phyloP scores from a whole-genome alignment of 2,797 vertebrate genomes.

The Gymnoscopelus microlampas region DNA sequence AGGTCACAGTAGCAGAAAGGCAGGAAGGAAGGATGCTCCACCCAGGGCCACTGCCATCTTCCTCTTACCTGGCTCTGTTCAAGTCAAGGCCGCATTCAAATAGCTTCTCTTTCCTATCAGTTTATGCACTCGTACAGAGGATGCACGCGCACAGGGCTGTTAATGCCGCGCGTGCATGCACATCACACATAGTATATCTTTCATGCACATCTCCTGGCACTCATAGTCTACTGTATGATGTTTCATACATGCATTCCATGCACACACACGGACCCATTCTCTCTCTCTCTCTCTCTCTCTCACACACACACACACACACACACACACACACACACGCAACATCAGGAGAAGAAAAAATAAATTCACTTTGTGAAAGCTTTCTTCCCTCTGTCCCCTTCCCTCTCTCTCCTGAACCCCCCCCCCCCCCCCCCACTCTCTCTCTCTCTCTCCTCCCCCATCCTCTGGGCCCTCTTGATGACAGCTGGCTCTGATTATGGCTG shows the following conservation, averaged over 20 bases:
- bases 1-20: conserved; percentile 34
- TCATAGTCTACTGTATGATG: too few species aligned
- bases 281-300: conserved; percentile 1
- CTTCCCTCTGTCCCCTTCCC: conserved; percentile 22
- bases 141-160: too few species aligned
- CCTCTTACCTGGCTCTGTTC: conserved; percentile 49
- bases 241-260: too few species aligned
- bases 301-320: conserved; percentile 13
- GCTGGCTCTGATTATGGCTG: conserved; percentile 87
- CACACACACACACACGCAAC: not conserved
- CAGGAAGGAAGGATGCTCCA: conserved; percentile 63
- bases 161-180: too few species aligned
- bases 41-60: conserved; percentile 39
- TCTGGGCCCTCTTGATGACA: conserved; percentile 79
- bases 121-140: too few species aligned
- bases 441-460: conserved; percentile 43
- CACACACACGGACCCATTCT: conserved; percentile 16
- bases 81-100: conserved; percentile 46
- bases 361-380: conserved; percentile 49
- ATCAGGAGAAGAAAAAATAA: conserved; percentile 31
- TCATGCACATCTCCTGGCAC: too few species aligned
- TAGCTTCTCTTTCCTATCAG: too few species aligned
- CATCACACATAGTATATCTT: too few species aligned
- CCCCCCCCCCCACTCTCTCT: conserved; percentile 11
- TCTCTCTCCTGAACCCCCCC: conserved; percentile 9